Evolutionary conservation across 1,140 invertebrate genomes (phyloP).

Genomic region (Mactra quadrangularis): DNA sequence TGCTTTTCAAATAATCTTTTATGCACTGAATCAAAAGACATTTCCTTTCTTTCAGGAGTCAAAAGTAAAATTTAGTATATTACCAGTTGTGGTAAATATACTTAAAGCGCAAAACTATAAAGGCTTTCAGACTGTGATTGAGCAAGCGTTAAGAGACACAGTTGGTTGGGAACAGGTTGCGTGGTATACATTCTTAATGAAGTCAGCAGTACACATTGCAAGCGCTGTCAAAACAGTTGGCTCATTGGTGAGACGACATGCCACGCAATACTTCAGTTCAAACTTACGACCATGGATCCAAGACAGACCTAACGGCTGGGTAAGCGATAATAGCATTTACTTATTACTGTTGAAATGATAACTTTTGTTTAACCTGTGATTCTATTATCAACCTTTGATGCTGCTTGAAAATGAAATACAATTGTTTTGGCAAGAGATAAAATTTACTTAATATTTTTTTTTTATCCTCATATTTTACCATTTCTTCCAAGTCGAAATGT

Average conservation of each 20-base stretch:
- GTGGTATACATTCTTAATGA: slow-evolving; percentile 58
- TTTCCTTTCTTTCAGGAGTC: not conserved
- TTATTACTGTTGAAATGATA: not conserved
- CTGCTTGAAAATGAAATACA: too few relatives aligned
- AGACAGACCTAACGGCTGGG: slow-evolving; percentile 52
- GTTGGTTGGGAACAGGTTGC: slow-evolving; percentile 62
- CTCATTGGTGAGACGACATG: not conserved
- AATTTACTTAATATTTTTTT: too few relatives aligned
- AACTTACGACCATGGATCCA: slow-evolving; percentile 40
- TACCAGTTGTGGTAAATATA: slow-evolving; percentile 17
- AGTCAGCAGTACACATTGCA: slow-evolving; percentile 22
- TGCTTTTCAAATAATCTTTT: too few relatives aligned
- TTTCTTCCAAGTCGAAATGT: too few relatives aligned
- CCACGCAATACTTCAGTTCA: slow-evolving; percentile 30
- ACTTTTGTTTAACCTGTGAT: not conserved
- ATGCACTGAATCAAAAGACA: too few relatives aligned
- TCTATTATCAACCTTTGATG: too few relatives aligned
- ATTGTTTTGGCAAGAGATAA: too few relatives aligned
- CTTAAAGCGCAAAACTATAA: slow-evolving; percentile 21
- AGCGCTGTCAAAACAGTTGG: not conserved
- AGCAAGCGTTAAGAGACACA: slow-evolving; percentile 31
- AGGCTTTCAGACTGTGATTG: slow-evolving; percentile 10
- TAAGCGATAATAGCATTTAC: slow-evolving; percentile 11
- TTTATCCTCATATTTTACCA: too few relatives aligned
- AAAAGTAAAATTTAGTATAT: not conserved